Conservation (phyloP, 1,140 invertebrate genomes). For the Cherax quadricarinatus region DNA sequence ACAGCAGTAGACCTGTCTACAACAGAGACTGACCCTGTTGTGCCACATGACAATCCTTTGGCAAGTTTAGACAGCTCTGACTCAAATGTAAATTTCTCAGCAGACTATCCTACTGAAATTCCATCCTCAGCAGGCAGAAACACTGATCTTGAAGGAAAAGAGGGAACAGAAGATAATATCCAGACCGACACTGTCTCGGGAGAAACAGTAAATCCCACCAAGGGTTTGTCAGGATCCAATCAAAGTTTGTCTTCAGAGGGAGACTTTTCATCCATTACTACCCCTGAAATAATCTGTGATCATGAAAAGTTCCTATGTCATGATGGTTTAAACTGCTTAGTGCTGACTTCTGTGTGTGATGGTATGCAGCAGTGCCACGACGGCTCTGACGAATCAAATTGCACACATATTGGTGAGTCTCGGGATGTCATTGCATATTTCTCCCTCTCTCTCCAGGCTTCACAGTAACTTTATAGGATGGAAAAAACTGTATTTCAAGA, state of each 20-base stretch:
- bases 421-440: background rate
- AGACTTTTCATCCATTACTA: conserved; percentile 3
- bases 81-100: background rate
- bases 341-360: conserved; percentile 83
- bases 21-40: background rate
- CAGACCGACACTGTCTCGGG: background rate
- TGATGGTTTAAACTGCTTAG: conserved; percentile 81
- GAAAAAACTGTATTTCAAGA: background rate
- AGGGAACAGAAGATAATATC: background rate
- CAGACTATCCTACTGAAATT: conserved; percentile 2
- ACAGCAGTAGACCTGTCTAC: background rate
- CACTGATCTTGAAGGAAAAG: background rate
- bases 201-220: background rate
- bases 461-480: background rate
- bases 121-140: background rate
- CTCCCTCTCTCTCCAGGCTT: conserved; percentile 73
- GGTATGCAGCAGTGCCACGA: conserved; percentile 82
- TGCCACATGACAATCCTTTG: background rate
- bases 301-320: conserved; percentile 81
- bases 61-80: background rate
- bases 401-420: conserved; percentile 77
- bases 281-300: conserved; percentile 77
- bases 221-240: background rate
- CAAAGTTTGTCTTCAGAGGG: background rate
- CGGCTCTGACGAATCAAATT: conserved; percentile 82